A percentile compares a stretch with the other conserved stretches of the same genome.
Evolutionary conservation across 92 coral and sea anemone species (phyloP).

Genomic region (Palythoa grandiflora): DNA sequence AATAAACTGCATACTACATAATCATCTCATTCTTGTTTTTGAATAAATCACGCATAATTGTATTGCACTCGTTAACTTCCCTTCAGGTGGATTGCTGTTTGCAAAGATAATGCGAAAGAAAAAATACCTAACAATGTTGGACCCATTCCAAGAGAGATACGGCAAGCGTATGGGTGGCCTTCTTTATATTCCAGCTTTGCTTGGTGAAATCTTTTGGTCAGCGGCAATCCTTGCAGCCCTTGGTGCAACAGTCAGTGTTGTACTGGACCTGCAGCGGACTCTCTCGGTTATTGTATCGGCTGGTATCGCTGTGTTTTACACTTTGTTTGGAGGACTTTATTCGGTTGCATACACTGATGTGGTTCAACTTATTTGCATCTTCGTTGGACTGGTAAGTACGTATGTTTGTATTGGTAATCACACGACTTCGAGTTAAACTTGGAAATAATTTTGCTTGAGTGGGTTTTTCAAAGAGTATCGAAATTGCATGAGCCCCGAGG

Average conservation of each 20-base stretch:
- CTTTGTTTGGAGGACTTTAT: slow-evolving; percentile 91
- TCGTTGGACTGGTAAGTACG: slow-evolving; percentile 88
- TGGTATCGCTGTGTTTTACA: slow-evolving; percentile 83
- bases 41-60: no score
- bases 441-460: no score
- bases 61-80: no score
- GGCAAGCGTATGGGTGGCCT: slow-evolving; percentile 93
- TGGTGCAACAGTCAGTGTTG: slow-evolving; percentile 95
- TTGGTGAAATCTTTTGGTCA: slow-evolving; percentile 96
- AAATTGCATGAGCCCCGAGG: no score
- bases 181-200: slow-evolving; percentile 86
- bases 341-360: slow-evolving; percentile 97
- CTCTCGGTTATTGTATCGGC: slow-evolving; percentile 84
- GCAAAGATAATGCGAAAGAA: slow-evolving; percentile 90
- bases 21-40: no score
- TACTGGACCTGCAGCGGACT: slow-evolving; percentile 74
- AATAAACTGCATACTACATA: no score
- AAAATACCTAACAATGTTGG: slow-evolving; percentile 89
- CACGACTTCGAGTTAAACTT: no score
- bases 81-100: slow-evolving; percentile 80
- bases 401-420: no score
- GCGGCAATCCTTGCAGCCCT: slow-evolving; percentile 96
- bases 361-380: slow-evolving; percentile 88
- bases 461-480: no score
- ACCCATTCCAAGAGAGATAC: slow-evolving; percentile 89